Evolutionary conservation across 2,888 invertebrate species (phyloP), one percentile per base, ranked within the genome.

Genomic region (Patella ulyssiponensis): DNA sequence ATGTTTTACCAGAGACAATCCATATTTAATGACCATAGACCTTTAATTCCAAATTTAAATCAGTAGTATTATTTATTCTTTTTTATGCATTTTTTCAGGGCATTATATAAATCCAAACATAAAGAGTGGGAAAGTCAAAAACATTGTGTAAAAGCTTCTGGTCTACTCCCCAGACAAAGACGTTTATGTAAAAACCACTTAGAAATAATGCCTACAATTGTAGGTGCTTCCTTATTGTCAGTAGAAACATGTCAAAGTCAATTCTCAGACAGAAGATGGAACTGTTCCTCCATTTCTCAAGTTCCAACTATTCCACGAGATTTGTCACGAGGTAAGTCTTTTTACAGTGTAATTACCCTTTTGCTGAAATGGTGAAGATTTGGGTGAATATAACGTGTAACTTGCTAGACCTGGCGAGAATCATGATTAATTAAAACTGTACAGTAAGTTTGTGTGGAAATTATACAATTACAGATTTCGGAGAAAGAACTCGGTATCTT

Each of bases 251-350:
- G 96, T 91, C 94, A 95, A 90, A 92, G 93, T 82, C 93, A 95
- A 44, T 95, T 96, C 92, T 93, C 93, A 51, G 94, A 95, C 86
- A 93, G 95, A 81, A 93, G 96, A 79, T 96, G 96, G 96, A 96
- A 96, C 92, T 96, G 96, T 92, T 95, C 95, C 79, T 95, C 95
- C 71, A 93, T 96, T 75, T 93, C 94, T 69, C 93, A 93, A 33
- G 95, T 95, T 0, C 96, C 96, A 0, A 93, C 93, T 85, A 94
- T 94, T 84, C 94, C 95, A n/a, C 94, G 95, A 11, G 96, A 96
- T 91, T 92, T 96, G 82, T 94, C 95, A 2, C 94, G 95, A 92
- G 96, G 96, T 96, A 91, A 86, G 89, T 82, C 33, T n/a, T n/a
- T 15, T 9, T 44, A 4, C 44, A 44, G 9, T 9, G 7, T 1